Evolutionary conservation across 2,888 invertebrate genomes (phyloP).

Genomic region (Drosophila austrosaltans): DNA sequence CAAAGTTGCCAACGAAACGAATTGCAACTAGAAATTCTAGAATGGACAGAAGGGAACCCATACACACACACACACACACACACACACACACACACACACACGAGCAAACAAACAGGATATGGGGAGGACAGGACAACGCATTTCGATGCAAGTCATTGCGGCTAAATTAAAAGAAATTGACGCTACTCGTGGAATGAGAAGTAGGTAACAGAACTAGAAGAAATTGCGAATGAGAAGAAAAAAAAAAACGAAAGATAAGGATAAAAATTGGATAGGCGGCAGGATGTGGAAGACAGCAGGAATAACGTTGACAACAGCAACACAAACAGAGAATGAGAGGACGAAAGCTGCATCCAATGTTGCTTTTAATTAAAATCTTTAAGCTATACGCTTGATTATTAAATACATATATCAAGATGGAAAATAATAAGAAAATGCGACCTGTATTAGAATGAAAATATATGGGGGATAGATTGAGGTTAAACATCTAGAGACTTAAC

Average conservation of each 20-base stretch:
- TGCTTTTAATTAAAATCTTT: constrained; percentile 69
- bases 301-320: constrained; percentile 18
- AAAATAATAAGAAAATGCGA: neutral
- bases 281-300: neutral
- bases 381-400: constrained; percentile 67
- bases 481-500: too few species aligned
- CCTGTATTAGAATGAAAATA: too few species aligned
- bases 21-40: constrained; percentile 49
- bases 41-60: neutral
- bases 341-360: constrained; percentile 34
- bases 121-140: constrained; percentile 36
- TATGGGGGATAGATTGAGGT: too few species aligned
- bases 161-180: constrained; percentile 72
- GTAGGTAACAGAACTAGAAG: neutral
- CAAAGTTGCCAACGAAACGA: constrained; percentile 60
- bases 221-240: neutral
- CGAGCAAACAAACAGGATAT: neutral
- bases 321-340: constrained; percentile 1
- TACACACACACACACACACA: neutral
- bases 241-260: neutral
- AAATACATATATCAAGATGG: constrained; percentile 51
- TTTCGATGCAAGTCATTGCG: constrained; percentile 71
- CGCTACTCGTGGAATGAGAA: constrained; percentile 19
- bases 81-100: neutral
- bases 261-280: constrained; percentile 8